phyloP scores from a whole-genome alignment of 2,113 vertebrate genomes.

The Litocranius walleri region DNA sequence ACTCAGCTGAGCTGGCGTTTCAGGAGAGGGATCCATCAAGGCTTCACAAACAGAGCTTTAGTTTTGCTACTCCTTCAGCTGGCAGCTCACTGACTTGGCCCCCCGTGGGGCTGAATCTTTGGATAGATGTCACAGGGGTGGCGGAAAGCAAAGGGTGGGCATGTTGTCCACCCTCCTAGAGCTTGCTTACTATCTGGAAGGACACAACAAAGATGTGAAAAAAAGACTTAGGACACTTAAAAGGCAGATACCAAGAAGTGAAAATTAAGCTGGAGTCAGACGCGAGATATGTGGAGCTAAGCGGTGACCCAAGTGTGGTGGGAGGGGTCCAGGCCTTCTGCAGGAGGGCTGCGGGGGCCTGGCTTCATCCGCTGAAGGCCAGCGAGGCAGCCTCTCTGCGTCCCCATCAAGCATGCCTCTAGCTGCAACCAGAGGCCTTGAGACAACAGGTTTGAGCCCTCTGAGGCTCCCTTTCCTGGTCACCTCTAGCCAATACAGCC shows the following conservation, averaged over 20 bases:
- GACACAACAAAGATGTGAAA: not conserved
- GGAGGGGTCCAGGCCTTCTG: not conserved
- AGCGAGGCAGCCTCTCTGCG: too few species aligned
- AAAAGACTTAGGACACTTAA: not conserved
- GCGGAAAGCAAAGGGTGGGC: not conserved
- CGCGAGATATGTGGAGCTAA: not conserved
- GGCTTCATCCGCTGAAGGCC: not conserved
- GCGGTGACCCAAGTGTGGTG: not conserved
- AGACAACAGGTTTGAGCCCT: not conserved
- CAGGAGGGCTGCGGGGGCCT: not conserved
- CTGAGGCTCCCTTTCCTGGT: not conserved
- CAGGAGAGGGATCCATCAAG: not conserved
- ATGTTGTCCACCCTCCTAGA: not conserved
- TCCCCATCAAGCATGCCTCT: not conserved
- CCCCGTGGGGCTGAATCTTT: not conserved
- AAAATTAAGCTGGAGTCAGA: slow-evolving; percentile 21
- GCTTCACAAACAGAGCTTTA: not conserved
- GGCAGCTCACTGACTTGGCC: not conserved
- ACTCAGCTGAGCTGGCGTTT: not conserved
- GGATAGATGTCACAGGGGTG: not conserved
- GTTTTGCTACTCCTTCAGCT: not conserved
- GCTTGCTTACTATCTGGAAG: not conserved
- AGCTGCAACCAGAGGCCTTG: not conserved
- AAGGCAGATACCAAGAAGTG: not conserved
- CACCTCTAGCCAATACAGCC: too few species aligned